phyloP scores from a whole-genome alignment of 2,888 invertebrate species.

The Andrena praecox region DNA sequence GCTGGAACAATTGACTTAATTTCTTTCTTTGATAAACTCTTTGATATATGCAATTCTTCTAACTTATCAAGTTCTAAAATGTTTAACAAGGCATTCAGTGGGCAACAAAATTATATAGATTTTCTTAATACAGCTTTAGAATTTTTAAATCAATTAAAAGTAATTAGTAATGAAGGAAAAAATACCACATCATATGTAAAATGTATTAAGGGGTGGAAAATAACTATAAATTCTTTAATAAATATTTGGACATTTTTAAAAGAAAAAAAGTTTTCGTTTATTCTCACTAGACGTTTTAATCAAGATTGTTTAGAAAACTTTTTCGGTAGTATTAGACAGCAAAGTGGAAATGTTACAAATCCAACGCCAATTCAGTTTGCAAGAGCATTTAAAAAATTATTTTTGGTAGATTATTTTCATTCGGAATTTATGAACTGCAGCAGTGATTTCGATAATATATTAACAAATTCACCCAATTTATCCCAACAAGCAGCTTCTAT shows the following conservation, averaged over 20 bases:
- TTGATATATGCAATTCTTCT: slow-evolving; percentile 4
- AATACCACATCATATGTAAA: background rate
- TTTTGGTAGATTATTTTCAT: background rate
- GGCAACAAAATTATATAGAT: background rate
- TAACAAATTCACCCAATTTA: background rate
- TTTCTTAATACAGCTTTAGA: background rate
- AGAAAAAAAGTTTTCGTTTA: background rate
- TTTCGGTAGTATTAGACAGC: background rate
- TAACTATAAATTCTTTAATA: background rate
- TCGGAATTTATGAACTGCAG: slow-evolving; percentile 3
- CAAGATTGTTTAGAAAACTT: slow-evolving; percentile 2
- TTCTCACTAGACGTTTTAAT: slow-evolving; percentile 1
- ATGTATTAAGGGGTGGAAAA: slow-evolving; percentile 1
- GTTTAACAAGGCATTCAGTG: background rate
- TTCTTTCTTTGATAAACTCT: slow-evolving; percentile 1
- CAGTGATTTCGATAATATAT: background rate
- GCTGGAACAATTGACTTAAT: slow-evolving; percentile 3
- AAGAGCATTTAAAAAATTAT: slow-evolving; percentile 10
- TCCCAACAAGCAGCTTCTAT: background rate
- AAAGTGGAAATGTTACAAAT: slow-evolving; percentile 1
- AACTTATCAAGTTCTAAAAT: background rate
- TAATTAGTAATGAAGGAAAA: background rate
- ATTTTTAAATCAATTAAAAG: background rate
- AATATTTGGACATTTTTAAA: background rate
- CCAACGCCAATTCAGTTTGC: slow-evolving; percentile 9